Conservation (phyloP, 2,113 vertebrate genomes). For the Coryphaenoides rupestris region DNA sequence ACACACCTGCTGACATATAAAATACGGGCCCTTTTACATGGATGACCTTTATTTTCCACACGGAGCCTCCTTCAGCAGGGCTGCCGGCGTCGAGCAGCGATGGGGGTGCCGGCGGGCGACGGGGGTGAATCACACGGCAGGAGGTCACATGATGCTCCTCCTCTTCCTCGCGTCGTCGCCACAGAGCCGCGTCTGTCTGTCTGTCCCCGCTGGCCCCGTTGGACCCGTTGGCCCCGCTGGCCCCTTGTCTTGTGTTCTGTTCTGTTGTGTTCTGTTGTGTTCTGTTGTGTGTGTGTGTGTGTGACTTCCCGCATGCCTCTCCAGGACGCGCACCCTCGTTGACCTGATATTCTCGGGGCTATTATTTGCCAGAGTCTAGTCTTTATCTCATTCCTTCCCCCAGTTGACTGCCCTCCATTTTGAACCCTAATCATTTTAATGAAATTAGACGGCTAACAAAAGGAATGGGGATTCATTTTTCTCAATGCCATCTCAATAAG, state of each 20-base stretch:
- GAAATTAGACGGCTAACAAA: slow-evolving; percentile 16
- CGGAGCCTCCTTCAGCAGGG: background rate
- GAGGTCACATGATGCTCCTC: slow-evolving; percentile 6
- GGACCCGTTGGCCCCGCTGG: too few species aligned
- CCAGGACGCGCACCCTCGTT: background rate
- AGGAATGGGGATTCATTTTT: slow-evolving; percentile 11
- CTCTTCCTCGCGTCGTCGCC: too few species aligned
- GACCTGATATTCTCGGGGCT: slow-evolving; percentile 5
- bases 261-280: slow-evolving; percentile 7
- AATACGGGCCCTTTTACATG: too few species aligned
- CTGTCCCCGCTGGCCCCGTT: background rate
- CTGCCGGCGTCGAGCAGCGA: slow-evolving; percentile 15
- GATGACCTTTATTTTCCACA: too few species aligned
- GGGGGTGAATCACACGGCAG: slow-evolving; percentile 2
- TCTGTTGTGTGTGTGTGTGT: background rate
- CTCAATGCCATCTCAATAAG: slow-evolving; percentile 12
- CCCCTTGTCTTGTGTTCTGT: slow-evolving; percentile 9
- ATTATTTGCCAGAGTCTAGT: background rate
- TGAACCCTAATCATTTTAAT: slow-evolving; percentile 22
- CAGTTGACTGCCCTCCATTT: slow-evolving; percentile 10
- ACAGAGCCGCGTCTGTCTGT: slow-evolving; percentile 10
- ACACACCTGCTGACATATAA: too few species aligned
- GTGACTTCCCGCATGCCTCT: background rate
- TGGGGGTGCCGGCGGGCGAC: slow-evolving; percentile 7
- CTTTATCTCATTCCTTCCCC: background rate